Percentiles rank a stretch among this genome's conserved stretches.
These are phyloP conservation scores for Drosophila mulleri DNA, from an alignment of 2,888 invertebrate species.

Conservation along the genomic window DNA sequence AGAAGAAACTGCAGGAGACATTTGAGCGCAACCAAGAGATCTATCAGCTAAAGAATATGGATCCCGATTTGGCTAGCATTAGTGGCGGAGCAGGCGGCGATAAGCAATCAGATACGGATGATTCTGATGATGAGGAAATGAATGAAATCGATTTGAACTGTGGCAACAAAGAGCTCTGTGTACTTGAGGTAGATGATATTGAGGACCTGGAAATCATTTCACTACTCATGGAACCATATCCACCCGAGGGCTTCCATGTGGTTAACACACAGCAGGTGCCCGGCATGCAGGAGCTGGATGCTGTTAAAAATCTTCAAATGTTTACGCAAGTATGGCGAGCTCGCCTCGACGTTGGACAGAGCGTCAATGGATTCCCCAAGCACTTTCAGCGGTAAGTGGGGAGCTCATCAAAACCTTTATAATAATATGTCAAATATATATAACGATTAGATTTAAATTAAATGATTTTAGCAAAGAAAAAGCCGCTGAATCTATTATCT, in stretches of 20 bases:
- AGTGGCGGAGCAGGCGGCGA: conserved; percentile 42
- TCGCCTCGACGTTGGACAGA: conserved; percentile 86
- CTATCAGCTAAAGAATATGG: conserved; percentile 87
- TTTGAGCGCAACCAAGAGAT: conserved; percentile 90
- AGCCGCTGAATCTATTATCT: background rate
- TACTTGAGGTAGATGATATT: conserved; percentile 93
- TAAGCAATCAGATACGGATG: conserved; percentile 87
- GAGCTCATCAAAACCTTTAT: background rate
- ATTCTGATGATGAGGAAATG: conserved; percentile 89
- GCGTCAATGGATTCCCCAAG: conserved; percentile 86
- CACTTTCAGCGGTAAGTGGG: conserved; percentile 85
- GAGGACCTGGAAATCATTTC: conserved; percentile 92
- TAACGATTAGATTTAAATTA: background rate
- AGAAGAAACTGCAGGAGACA: conserved; percentile 89
- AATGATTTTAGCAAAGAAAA: background rate
- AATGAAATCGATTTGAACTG: conserved; percentile 89
- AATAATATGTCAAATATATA: background rate
- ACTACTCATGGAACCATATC: conserved; percentile 90
- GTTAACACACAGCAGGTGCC: conserved; percentile 92
- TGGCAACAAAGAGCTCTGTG: conserved; percentile 92
- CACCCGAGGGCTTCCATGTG: conserved; percentile 91
- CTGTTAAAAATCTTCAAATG: conserved; percentile 91
- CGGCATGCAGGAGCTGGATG: conserved; percentile 89
- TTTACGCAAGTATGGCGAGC: conserved; percentile 93
- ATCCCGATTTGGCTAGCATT: conserved; percentile 74